These are phyloP conservation scores for Crocidura indochinensis DNA, from an alignment of 2,797 vertebrate species.

Conservation along the genomic window DNA sequence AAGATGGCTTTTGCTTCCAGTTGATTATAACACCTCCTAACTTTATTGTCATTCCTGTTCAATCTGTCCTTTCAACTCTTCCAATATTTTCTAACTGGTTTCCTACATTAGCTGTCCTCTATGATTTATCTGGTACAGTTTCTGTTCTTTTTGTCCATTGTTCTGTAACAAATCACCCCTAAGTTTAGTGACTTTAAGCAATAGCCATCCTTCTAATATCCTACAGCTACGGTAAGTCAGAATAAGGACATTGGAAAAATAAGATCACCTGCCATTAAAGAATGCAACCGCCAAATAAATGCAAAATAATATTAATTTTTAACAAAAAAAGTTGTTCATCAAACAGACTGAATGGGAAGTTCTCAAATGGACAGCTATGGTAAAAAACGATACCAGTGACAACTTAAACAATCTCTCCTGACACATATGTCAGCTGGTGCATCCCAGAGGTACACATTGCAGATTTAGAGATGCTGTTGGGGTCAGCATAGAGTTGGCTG, in stretches of 20 bases:
- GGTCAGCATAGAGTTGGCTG: not conserved
- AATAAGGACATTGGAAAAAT: constrained; percentile 27
- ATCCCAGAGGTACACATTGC: not conserved
- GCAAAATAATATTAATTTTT: constrained; percentile 59
- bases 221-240: not conserved
- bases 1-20: not conserved
- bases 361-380: not conserved
- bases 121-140: not conserved
- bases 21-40: not conserved
- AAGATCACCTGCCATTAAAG: not conserved
- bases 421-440: not conserved
- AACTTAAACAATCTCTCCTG: not conserved
- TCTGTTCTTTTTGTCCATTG: not conserved
- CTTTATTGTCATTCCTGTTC: not conserved
- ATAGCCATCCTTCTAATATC: not conserved
- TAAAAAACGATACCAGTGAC: not conserved
- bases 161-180: not conserved
- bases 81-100: not conserved
- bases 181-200: constrained; percentile 49
- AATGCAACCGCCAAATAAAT: constrained; percentile 8
- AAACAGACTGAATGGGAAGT: not conserved
- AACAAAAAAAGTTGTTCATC: not conserved
- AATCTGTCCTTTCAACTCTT: not conserved
- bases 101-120: not conserved
- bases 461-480: not conserved